Conservation (phyloP, 2,888 invertebrate species). For the Ethmia dodecea region DNA sequence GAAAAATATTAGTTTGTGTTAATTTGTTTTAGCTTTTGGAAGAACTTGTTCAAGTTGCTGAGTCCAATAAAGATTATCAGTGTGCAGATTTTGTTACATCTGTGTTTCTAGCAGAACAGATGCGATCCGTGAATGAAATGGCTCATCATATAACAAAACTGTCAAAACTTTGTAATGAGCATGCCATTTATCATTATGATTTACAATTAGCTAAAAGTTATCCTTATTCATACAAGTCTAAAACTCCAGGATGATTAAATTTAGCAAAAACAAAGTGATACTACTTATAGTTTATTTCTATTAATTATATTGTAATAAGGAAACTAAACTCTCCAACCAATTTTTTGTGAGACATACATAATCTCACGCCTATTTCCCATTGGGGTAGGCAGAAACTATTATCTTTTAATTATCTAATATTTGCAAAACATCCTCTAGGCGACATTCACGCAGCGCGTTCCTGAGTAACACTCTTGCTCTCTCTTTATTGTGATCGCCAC, state of each 20-base stretch:
- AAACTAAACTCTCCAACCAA: too few relatives aligned
- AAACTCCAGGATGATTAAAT: background rate
- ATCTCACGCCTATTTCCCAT: too few relatives aligned
- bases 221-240: slow-evolving; percentile 10
- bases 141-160: slow-evolving; percentile 31
- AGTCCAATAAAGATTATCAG: slow-evolving; percentile 35
- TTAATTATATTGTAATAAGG: too few relatives aligned
- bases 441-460: slow-evolving; percentile 37
- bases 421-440: slow-evolving; percentile 33
- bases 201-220: slow-evolving; percentile 25
- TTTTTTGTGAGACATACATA: too few relatives aligned
- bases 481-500: slow-evolving; percentile 31
- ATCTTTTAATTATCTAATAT: too few relatives aligned
- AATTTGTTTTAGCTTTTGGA: slow-evolving; percentile 28
- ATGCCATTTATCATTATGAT: slow-evolving; percentile 35
- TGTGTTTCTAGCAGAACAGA: slow-evolving; percentile 35
- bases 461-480: slow-evolving; percentile 33
- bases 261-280: background rate
- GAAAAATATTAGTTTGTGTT: background rate
- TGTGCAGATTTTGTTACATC: slow-evolving; percentile 38
- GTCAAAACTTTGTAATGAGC: slow-evolving; percentile 23
- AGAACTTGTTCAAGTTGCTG: slow-evolving; percentile 28
- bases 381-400: too few relatives aligned
- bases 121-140: slow-evolving; percentile 34
- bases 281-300: background rate